phyloP scores from a whole-genome alignment of 2,888 invertebrate species.

The Raillietiella orientalis region DNA sequence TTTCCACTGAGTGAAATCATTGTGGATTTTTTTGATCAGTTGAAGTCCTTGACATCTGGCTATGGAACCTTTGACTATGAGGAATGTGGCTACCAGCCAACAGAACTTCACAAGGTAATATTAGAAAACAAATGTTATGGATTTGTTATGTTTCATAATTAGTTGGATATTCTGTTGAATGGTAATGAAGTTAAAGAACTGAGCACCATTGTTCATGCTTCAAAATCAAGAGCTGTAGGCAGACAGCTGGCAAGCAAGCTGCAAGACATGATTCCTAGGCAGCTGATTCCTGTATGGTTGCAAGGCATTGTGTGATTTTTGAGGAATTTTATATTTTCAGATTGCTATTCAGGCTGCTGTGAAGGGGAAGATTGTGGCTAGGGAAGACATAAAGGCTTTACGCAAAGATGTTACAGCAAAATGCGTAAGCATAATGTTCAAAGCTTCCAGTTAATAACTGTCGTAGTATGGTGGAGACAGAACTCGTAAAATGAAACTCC shows the following conservation, averaged over 20 bases:
- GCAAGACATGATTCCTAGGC: slow-evolving; percentile 53
- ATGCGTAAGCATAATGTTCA: slow-evolving; percentile 18
- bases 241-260: slow-evolving; percentile 34
- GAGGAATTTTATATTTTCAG: no score
- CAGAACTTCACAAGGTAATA: slow-evolving; percentile 40
- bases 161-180: slow-evolving; percentile 48
- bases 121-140: neutral
- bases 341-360: slow-evolving; percentile 59
- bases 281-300: no score
- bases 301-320: no score
- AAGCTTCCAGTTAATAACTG: no score
- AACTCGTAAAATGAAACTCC: slow-evolving; percentile 53
- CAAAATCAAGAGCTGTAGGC: slow-evolving; percentile 27
- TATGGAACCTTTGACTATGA: slow-evolving; percentile 89
- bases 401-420: slow-evolving; percentile 80
- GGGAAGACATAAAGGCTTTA: slow-evolving; percentile 54
- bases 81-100: slow-evolving; percentile 38
- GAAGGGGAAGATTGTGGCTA: slow-evolving; percentile 38
- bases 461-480: slow-evolving; percentile 85
- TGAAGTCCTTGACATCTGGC: slow-evolving; percentile 67
- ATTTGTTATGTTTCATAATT: neutral
- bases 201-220: slow-evolving; percentile 38
- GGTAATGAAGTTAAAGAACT: slow-evolving; percentile 48
- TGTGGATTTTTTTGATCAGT: slow-evolving; percentile 66
- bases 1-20: slow-evolving; percentile 78